Conservation (phyloP, 2,113 vertebrate genomes). For the Scartelaos histophorus region DNA sequence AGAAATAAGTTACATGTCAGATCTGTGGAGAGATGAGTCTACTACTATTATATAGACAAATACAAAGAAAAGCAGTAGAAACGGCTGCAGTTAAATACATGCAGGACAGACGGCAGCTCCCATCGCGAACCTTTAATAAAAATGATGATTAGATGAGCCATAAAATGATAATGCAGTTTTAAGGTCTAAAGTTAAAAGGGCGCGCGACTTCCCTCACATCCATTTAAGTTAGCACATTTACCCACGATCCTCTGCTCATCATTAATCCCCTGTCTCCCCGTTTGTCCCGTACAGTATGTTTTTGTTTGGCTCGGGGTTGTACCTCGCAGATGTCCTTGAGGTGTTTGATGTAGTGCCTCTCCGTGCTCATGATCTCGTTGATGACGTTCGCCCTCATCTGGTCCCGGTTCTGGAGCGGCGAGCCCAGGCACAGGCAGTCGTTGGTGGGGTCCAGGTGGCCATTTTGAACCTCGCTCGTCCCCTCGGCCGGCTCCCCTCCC, state of each 20-base stretch:
- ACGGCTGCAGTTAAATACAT: too few species aligned
- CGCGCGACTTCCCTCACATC: background rate
- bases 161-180: background rate
- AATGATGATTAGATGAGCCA: background rate
- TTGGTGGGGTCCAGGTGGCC: conserved; percentile 93
- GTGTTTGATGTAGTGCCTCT: conserved; percentile 99
- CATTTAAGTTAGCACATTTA: background rate
- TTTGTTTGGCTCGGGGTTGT: conserved; percentile 24
- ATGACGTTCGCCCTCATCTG: conserved; percentile 99
- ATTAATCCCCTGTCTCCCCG: conserved; percentile 1
- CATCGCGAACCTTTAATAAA: background rate
- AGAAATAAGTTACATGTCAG: too few species aligned
- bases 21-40: too few species aligned
- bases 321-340: conserved; percentile 99
- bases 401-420: conserved; percentile 94
- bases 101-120: background rate
- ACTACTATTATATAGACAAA: too few species aligned
- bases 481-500: conserved; percentile 83
- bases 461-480: conserved; percentile 94
- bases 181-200: background rate
- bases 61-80: too few species aligned
- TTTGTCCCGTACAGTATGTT: conserved; percentile 12
- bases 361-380: conserved; percentile 99
- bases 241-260: background rate
- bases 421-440: conserved; percentile 94